A percentile compares a stretch with the other conserved stretches of the same genome.
Evolutionary conservation across 2,888 invertebrate genomes (phyloP).

Genomic region (Tetragonisca angustula): DNA sequence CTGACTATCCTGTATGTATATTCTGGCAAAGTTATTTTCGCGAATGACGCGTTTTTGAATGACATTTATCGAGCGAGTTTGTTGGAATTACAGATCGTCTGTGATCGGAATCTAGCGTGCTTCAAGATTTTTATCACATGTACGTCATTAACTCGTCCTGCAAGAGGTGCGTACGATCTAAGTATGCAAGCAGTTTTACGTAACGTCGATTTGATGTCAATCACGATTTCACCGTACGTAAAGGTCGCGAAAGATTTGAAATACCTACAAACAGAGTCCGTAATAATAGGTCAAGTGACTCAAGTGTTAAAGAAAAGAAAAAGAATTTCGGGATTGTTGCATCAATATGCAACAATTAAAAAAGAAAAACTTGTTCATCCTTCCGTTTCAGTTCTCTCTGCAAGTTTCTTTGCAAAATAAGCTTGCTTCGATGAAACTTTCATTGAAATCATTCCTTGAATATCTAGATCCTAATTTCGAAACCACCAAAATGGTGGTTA

Average conservation of each 20-base stretch:
- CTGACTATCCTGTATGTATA: neutral
- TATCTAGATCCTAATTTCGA: neutral
- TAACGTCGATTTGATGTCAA: conserved; percentile 39
- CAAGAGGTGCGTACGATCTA: neutral
- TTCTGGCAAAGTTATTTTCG: neutral
- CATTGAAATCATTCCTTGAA: neutral
- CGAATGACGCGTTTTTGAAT: neutral
- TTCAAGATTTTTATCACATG: conserved; percentile 16
- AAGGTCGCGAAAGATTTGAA: conserved; percentile 3
- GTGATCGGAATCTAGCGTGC: neutral
- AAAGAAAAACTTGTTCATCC: neutral
- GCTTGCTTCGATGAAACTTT: neutral
- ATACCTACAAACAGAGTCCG: neutral
- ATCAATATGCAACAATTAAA: too few relatives aligned
- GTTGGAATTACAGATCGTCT: neutral
- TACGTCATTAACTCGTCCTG: conserved; percentile 6
- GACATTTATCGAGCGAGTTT: conserved; percentile 10
- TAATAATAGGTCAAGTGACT: too few relatives aligned
- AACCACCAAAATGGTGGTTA: neutral
- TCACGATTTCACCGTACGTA: conserved; percentile 23
- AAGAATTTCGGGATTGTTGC: too few relatives aligned
- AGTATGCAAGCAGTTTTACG: conserved; percentile 27
- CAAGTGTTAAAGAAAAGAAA: too few relatives aligned
- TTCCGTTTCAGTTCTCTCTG: neutral
- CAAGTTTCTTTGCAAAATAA: too few relatives aligned